phyloP scores from a whole-genome alignment of 2,797 vertebrate species.

The Notamacropus eugenii region DNA sequence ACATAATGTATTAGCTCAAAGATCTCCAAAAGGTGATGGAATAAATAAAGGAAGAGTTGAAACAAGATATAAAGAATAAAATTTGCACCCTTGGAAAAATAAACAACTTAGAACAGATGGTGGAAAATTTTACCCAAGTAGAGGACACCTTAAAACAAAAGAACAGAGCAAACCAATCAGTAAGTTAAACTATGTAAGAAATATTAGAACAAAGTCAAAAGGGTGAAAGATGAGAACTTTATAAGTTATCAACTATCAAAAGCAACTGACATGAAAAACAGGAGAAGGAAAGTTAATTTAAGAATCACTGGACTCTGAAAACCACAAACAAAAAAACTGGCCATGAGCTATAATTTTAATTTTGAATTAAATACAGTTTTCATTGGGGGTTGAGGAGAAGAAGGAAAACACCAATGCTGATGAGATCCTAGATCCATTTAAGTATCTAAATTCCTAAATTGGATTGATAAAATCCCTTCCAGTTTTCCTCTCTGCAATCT shows the following conservation, averaged over 20 bases:
- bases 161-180: not conserved
- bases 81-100: not conserved
- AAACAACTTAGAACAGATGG: not conserved
- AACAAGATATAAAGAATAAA: not conserved
- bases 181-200: not conserved
- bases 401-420: no score
- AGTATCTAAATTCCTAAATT: no score
- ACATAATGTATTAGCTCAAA: not conserved
- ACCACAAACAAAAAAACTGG: not conserved
- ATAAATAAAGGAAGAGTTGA: not conserved
- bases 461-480: not conserved
- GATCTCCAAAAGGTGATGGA: not conserved
- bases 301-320: not conserved
- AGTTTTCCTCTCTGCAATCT: not conserved
- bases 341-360: not conserved
- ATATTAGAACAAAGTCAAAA: not conserved
- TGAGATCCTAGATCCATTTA: no score
- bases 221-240: not conserved
- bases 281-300: not conserved
- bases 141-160: not conserved
- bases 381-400: no score
- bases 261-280: not conserved
- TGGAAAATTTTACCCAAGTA: not conserved
- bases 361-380: no score
- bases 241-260: not conserved